Evolutionary conservation across 1,140 invertebrate species (phyloP).

Genomic region (Bombus pyrosoma): DNA sequence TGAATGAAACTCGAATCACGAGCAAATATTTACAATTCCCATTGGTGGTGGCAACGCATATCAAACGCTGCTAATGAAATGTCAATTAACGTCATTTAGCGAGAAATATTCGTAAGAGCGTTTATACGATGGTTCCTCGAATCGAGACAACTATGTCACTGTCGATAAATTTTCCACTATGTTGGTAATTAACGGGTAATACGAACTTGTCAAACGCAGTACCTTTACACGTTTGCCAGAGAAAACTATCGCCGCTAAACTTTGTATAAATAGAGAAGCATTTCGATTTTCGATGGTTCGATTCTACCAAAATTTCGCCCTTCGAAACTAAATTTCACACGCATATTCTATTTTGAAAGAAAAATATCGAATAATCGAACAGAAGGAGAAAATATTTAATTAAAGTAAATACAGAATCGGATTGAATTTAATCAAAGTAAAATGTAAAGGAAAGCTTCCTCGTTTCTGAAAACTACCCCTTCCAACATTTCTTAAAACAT

Average conservation of each 20-base stretch:
- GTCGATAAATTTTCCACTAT: not conserved
- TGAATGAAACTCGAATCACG: not conserved
- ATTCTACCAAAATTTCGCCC: not conserved
- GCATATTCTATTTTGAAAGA: no score
- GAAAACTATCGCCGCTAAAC: not conserved
- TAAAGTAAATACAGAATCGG: no score
- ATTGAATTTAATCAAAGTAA: no score
- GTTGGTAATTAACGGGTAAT: conserved; percentile 3
- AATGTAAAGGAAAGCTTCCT: no score
- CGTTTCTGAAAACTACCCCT: no score
- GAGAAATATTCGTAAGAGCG: not conserved
- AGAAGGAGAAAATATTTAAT: no score
- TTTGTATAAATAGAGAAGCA: not conserved
- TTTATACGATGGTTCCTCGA: not conserved
- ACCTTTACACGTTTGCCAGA: not conserved
- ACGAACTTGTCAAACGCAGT: not conserved
- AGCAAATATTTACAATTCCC: conserved; percentile 4
- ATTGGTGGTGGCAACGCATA: not conserved
- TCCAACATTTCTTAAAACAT: no score
- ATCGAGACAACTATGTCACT: not conserved
- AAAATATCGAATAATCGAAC: no score
- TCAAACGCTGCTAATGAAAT: not conserved
- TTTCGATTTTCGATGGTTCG: not conserved
- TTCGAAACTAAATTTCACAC: no score
- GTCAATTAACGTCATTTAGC: conserved; percentile 6